Evolutionary conservation across 2,797 vertebrate genomes (phyloP).

Genomic region (Pseudopleuronectes americanus): DNA sequence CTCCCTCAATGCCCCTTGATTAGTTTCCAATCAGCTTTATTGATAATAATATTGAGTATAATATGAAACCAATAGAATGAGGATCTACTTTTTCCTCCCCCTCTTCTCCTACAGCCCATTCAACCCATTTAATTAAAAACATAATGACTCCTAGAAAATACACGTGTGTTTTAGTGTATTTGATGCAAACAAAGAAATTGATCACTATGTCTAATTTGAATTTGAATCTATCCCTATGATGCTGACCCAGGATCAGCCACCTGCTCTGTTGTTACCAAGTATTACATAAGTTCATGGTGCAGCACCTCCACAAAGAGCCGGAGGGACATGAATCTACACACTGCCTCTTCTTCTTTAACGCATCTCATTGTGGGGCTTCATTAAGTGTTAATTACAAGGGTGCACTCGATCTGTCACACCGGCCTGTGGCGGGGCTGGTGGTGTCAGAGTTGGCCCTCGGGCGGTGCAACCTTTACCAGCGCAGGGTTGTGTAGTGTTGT

Average conservation of each 20-base stretch:
- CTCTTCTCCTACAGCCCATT: background rate
- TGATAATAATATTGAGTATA: background rate
- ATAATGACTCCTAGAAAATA: background rate
- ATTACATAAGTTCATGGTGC: constrained; percentile 41
- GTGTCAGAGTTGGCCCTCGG: constrained; percentile 49
- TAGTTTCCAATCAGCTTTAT: constrained; percentile 20
- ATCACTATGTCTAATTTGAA: background rate
- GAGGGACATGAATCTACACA: background rate
- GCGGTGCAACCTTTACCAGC: constrained; percentile 35
- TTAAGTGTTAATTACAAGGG: background rate
- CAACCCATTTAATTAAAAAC: background rate
- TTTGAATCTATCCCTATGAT: background rate
- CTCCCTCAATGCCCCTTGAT: constrained; percentile 5
- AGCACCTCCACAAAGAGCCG: constrained; percentile 8
- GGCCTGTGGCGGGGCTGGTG: constrained; percentile 22
- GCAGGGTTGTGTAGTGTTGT: constrained; percentile 11
- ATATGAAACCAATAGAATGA: too few species aligned
- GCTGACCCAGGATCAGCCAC: constrained; percentile 42
- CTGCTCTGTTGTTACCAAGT: constrained; percentile 8
- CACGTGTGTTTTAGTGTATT: background rate
- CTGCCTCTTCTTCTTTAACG: background rate
- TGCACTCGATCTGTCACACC: constrained; percentile 10
- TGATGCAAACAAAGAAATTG: background rate
- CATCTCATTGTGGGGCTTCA: background rate
- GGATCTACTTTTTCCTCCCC: too few species aligned